Evolutionary conservation across 2,113 vertebrate genomes (phyloP).

Genomic region (Edolisoma coerulescens): DNA sequence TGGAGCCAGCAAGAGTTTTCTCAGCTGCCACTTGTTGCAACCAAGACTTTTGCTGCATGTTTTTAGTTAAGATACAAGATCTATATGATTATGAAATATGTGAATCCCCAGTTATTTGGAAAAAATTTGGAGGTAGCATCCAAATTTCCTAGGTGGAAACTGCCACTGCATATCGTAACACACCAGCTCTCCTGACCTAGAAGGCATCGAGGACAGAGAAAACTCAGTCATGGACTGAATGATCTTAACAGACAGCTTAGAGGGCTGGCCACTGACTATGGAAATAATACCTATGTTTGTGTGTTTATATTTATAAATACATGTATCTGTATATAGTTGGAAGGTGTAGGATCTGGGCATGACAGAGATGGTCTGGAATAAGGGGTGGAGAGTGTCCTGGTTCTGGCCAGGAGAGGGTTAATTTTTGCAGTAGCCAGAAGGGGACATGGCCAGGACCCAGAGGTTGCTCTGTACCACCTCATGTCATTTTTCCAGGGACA

Average conservation of each 20-base stretch:
- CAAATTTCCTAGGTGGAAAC: background rate
- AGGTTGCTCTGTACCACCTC: background rate
- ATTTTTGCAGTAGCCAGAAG: background rate
- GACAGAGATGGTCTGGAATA: too few relatives aligned
- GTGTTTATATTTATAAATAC: background rate
- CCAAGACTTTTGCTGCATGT: background rate
- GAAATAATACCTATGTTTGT: too few relatives aligned
- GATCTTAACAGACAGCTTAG: background rate
- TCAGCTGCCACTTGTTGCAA: background rate
- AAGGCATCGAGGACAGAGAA: background rate
- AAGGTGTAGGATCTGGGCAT: background rate
- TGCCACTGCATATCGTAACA: fast-evolving
- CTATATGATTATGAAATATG: background rate
- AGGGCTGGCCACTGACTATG: background rate
- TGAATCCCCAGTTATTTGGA: background rate
- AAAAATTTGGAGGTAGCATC: background rate
- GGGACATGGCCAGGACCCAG: background rate
- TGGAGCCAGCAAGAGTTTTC: background rate
- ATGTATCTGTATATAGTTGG: fast-evolving
- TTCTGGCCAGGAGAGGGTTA: background rate
- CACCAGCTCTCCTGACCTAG: background rate
- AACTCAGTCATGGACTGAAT: background rate
- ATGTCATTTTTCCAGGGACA: background rate
- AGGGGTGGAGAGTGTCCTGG: background rate
- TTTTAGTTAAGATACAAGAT: background rate